Percentiles rank a stretch among this genome's conserved stretches.
These are phyloP conservation scores for Lasioglossum villosulum DNA, from an alignment of 2,888 invertebrate species.

Conservation along the genomic window DNA sequence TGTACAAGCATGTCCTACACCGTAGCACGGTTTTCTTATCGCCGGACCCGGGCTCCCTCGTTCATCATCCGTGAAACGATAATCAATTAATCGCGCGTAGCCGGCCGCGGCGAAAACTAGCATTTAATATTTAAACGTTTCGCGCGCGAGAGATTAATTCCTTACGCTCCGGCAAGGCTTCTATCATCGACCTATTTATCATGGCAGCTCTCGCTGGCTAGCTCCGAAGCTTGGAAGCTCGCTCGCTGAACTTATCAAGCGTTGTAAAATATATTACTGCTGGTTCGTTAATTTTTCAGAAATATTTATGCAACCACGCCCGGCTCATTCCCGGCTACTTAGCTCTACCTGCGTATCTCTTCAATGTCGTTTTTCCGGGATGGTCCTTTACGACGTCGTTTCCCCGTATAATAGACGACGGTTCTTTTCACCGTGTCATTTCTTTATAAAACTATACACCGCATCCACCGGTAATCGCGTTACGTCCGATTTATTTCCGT, in stretches of 20 bases:
- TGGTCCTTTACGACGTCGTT: constrained; percentile 33
- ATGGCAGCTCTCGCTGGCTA: background rate
- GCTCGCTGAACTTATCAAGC: constrained; percentile 47
- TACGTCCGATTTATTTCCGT: background rate
- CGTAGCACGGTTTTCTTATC: constrained; percentile 41
- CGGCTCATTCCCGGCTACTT: constrained; percentile 23
- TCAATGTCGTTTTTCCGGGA: constrained; percentile 30
- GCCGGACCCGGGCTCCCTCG: constrained; percentile 27
- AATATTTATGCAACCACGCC: constrained; percentile 52
- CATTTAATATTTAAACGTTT: constrained; percentile 52
- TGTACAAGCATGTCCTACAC: constrained; percentile 10
- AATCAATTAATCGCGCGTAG: constrained; percentile 59
- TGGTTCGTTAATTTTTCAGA: constrained; percentile 59
- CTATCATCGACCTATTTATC: constrained; percentile 54
- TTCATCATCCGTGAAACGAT: constrained; percentile 56
- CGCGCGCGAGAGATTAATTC: constrained; percentile 41
- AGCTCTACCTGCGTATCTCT: background rate
- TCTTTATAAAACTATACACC: constrained; percentile 32
- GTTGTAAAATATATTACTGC: constrained; percentile 45
- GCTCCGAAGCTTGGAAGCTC: background rate
- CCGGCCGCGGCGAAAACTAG: constrained; percentile 28
- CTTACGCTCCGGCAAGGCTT: constrained; percentile 36
- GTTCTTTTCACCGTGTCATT: constrained; percentile 18
- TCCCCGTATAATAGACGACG: constrained; percentile 16
- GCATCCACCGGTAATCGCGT: constrained; percentile 9